These are phyloP conservation scores for Erpetoichthys calabaricus DNA, from an alignment of 2,797 vertebrate species.

Conservation along the genomic window DNA sequence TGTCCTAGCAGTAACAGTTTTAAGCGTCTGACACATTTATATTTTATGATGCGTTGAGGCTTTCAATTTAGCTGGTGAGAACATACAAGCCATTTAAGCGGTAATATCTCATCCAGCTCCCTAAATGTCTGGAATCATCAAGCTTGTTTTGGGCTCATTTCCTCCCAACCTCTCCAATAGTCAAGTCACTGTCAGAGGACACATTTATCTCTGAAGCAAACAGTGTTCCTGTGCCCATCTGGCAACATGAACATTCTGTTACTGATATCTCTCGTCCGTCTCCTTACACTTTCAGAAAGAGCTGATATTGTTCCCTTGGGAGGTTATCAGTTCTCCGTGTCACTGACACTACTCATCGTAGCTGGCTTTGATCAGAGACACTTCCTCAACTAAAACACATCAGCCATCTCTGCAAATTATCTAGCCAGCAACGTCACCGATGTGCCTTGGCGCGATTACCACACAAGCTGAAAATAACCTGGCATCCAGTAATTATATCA, in stretches of 20 bases:
- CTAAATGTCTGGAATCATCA: no score
- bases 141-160: no score
- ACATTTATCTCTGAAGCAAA: background rate
- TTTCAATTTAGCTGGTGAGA: no score
- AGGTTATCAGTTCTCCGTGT: background rate
- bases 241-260: background rate
- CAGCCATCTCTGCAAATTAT: slow-evolving; percentile 2
- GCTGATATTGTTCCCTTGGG: slow-evolving; percentile 5
- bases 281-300: background rate
- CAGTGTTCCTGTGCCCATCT: background rate
- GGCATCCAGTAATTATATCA: background rate
- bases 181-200: background rate
- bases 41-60: no score
- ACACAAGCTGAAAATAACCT: background rate
- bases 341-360: background rate
- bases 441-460: background rate
- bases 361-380: background rate
- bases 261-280: slow-evolving; percentile 1
- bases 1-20: no score
- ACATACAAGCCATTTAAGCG: no score
- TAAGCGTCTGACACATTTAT: no score
- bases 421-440: background rate
- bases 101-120: no score
- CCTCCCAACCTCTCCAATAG: background rate
- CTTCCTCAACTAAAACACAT: slow-evolving; percentile 1